Conservation (phyloP, 2,113 vertebrate species). For the Scalopus aquaticus region DNA sequence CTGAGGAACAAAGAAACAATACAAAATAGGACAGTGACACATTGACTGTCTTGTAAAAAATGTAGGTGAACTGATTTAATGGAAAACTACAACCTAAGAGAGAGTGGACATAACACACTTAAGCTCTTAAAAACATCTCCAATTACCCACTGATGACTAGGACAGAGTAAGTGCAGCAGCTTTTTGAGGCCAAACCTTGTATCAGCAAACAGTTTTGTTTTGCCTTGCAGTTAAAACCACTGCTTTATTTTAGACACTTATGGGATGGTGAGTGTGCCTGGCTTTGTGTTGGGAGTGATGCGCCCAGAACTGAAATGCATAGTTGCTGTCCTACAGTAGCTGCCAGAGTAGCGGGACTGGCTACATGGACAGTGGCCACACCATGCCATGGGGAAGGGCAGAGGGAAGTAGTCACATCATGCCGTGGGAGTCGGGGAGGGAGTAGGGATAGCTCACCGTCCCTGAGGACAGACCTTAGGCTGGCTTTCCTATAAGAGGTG, state of each 20-base stretch:
- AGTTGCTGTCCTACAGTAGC: background rate
- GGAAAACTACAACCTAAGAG: background rate
- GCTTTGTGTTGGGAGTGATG: background rate
- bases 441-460: no score
- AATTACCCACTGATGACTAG: background rate
- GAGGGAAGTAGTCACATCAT: no score
- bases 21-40: constrained; percentile 68
- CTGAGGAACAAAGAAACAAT: constrained; percentile 23
- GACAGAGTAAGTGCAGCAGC: background rate
- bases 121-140: background rate
- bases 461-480: no score
- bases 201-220: background rate
- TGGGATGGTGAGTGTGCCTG: background rate
- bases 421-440: accelerated
- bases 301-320: background rate
- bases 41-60: constrained; percentile 51
- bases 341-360: background rate
- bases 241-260: background rate
- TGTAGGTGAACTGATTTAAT: constrained; percentile 60
- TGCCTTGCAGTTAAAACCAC: background rate
- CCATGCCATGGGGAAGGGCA: accelerated
- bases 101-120: background rate
- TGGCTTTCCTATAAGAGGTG: background rate
- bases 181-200: background rate
- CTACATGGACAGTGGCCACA: background rate